Percentiles rank a stretch among this genome's conserved stretches.
Conservation (phyloP, 2,113 vertebrate species). For the Menidia beryllina region DNA sequence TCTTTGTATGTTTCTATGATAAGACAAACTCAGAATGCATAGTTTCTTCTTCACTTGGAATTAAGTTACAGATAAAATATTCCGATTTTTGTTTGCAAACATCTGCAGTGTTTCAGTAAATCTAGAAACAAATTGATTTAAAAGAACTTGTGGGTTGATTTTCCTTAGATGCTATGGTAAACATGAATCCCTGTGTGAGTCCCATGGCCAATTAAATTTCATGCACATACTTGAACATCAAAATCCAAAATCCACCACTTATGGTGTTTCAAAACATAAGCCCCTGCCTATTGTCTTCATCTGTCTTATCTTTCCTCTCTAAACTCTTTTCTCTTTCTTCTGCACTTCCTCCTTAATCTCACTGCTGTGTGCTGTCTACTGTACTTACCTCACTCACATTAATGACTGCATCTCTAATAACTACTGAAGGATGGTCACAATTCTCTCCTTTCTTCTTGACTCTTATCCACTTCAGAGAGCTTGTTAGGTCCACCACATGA, state of each 20-base stretch:
- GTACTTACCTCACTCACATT: constrained; percentile 67
- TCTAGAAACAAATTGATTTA: background rate
- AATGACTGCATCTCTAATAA: constrained; percentile 75
- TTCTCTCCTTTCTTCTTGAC: constrained; percentile 66
- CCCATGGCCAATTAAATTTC: constrained; percentile 9
- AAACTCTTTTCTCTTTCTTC: constrained; percentile 38
- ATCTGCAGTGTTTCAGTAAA: background rate
- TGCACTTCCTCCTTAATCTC: constrained; percentile 44
- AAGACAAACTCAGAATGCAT: too few relatives aligned
- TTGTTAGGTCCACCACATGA: constrained; percentile 59
- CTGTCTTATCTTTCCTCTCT: constrained; percentile 37
- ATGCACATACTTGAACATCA: constrained; percentile 10
- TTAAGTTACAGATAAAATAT: background rate
- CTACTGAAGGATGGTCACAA: constrained; percentile 70
- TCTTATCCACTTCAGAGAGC: constrained; percentile 68
- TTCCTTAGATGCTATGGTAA: background rate
- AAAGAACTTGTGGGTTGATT: background rate
- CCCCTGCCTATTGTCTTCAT: constrained; percentile 39
- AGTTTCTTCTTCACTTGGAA: background rate
- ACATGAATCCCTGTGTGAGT: constrained; percentile 2
- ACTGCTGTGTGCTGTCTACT: constrained; percentile 45
- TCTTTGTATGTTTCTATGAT: too few relatives aligned
- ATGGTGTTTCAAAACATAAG: constrained; percentile 11
- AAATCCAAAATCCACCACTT: constrained; percentile 3
- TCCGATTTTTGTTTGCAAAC: too few relatives aligned